Evolutionary conservation across 2,113 vertebrate genomes (phyloP).

Genomic region (Mormyrus lacerda): DNA sequence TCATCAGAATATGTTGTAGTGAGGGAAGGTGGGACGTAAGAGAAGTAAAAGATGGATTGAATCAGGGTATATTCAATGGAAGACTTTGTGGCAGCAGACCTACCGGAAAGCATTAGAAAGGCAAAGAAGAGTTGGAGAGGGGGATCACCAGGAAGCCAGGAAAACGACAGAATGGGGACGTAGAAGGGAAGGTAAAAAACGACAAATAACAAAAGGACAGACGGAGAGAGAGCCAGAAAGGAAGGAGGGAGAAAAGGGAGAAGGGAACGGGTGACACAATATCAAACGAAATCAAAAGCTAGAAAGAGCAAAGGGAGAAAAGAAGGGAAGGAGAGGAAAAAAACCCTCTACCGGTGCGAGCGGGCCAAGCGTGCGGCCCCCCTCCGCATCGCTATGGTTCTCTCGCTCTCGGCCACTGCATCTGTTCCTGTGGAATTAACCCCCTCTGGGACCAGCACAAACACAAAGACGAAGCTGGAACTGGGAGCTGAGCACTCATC

Average conservation of each 20-base stretch:
- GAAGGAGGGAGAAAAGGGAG: constrained; percentile 17
- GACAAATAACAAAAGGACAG: not conserved
- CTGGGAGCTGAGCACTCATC: not conserved
- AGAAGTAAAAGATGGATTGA: not conserved
- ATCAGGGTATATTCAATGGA: not conserved
- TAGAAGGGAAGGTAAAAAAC: not conserved
- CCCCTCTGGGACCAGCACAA: not conserved
- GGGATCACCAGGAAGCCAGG: not conserved
- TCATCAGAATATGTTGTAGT: not conserved
- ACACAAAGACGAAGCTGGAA: not conserved
- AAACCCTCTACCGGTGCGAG: not conserved
- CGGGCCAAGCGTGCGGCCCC: constrained; percentile 3
- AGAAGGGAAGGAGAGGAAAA: not conserved
- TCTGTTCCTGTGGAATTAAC: constrained; percentile 4
- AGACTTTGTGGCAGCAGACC: constrained; percentile 20
- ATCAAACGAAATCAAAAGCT: constrained; percentile 1
- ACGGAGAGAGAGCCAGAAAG: constrained; percentile 5
- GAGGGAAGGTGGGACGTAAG: not conserved
- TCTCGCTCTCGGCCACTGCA: not conserved
- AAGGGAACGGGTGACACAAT: not conserved
- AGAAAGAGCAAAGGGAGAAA: constrained; percentile 5
- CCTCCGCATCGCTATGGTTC: constrained; percentile 1
- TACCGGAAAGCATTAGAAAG: constrained; percentile 28
- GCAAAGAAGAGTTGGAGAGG: not conserved
- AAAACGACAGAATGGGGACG: constrained; percentile 20